A percentile compares a stretch with the other conserved stretches of the same genome.
Conservation (phyloP, 1,140 invertebrate genomes). For the Camponotus pennsylvanicus region DNA sequence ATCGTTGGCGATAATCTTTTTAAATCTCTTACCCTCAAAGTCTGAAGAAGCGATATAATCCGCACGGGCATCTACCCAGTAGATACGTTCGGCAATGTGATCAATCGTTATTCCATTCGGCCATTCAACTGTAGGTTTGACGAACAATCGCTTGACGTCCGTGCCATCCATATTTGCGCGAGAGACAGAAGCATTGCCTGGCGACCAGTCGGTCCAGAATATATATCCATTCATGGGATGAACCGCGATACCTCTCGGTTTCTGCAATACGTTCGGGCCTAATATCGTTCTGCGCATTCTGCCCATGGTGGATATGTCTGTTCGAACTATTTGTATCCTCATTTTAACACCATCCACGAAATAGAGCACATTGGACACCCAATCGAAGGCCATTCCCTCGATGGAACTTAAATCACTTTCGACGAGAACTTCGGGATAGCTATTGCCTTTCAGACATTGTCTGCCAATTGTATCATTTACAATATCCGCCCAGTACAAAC, state of each 20-base stretch:
- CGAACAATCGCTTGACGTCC: slow-evolving; percentile 90
- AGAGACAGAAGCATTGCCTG: slow-evolving; percentile 91
- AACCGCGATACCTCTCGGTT: slow-evolving; percentile 95
- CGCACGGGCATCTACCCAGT: slow-evolving; percentile 94
- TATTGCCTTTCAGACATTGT: slow-evolving; percentile 90
- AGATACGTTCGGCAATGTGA: slow-evolving; percentile 92
- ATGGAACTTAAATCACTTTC: slow-evolving; percentile 92
- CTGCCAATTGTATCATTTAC: slow-evolving; percentile 92
- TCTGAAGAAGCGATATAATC: slow-evolving; percentile 95
- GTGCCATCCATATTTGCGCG: slow-evolving; percentile 95
- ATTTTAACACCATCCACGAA: slow-evolving; percentile 94
- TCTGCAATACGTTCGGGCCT: slow-evolving; percentile 90
- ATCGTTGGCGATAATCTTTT: slow-evolving; percentile 89
- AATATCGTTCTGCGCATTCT: slow-evolving; percentile 93
- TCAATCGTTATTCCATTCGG: slow-evolving; percentile 95
- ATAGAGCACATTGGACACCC: slow-evolving; percentile 96
- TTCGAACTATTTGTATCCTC: slow-evolving; percentile 93
- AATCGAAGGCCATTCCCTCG: slow-evolving; percentile 97
- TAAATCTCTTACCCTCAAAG: slow-evolving; percentile 93
- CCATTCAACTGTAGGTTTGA: slow-evolving; percentile 91
- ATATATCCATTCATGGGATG: slow-evolving; percentile 94
- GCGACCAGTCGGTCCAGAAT: slow-evolving; percentile 98
- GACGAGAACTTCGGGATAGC: slow-evolving; percentile 90
- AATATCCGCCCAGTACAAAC: slow-evolving; percentile 96
- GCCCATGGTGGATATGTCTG: slow-evolving; percentile 89